Evolutionary conservation across 2,113 vertebrate species (phyloP).

Genomic region (Daphoenositta chrysoptera): DNA sequence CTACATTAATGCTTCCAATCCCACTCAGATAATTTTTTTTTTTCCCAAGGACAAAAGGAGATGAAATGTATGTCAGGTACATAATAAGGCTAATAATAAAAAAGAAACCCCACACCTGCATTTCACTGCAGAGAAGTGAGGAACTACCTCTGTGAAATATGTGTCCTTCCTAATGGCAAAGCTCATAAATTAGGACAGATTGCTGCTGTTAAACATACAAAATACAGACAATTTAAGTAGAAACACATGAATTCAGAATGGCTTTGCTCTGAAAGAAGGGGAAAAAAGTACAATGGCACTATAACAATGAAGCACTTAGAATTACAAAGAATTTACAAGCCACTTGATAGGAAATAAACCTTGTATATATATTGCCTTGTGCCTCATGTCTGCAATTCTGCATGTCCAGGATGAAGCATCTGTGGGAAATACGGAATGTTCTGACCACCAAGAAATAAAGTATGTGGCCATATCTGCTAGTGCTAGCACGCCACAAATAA

Average conservation of each 20-base stretch:
- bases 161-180: constrained; percentile 42
- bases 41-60: constrained; percentile 86
- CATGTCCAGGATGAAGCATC: not conserved
- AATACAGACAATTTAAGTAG: not conserved
- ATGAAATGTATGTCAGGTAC: constrained; percentile 81
- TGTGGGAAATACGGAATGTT: not conserved
- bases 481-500: not conserved
- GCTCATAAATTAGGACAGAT: constrained; percentile 10
- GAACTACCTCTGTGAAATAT: constrained; percentile 28
- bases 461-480: not conserved
- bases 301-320: not conserved
- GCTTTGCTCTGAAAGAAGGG: not conserved
- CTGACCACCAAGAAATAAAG: not conserved
- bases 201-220: not conserved
- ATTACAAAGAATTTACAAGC: not conserved
- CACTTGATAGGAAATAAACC: not conserved
- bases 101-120: not conserved
- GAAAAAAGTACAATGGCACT: not conserved
- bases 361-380: not conserved
- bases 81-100: constrained; percentile 70
- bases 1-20: constrained; percentile 78
- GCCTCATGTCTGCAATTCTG: not conserved
- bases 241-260: not conserved
- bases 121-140: constrained; percentile 54
- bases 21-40: constrained; percentile 69